These are phyloP conservation scores for Cephus sareptanus DNA, from an alignment of 2,888 invertebrate species.

Conservation along the genomic window DNA sequence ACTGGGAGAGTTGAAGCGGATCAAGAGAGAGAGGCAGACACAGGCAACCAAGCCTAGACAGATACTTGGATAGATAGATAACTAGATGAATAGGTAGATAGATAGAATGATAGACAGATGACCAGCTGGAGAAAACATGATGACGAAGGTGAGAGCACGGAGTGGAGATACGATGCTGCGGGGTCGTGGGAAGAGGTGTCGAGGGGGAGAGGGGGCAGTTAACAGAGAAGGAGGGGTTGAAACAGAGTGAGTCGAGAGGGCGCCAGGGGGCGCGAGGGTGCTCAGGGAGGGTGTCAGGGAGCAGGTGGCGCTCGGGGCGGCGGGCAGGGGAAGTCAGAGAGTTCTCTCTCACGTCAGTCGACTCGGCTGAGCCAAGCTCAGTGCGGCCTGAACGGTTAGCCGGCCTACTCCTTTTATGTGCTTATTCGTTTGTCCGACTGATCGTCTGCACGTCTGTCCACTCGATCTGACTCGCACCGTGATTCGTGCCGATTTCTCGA, in stretches of 20 bases:
- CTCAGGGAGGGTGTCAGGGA: slow-evolving; percentile 1
- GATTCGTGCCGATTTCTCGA: not conserved
- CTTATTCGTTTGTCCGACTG: slow-evolving; percentile 14
- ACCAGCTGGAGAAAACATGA: not conserved
- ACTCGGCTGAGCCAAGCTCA: slow-evolving; percentile 40
- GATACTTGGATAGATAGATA: not conserved
- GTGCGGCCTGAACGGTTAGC: slow-evolving; percentile 65
- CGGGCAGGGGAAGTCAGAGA: not conserved
- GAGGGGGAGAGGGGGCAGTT: not conserved
- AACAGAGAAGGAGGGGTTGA: not conserved
- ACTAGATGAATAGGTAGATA: not conserved
- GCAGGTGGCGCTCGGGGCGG: not conserved
- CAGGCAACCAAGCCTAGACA: not conserved
- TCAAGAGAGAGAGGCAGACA: not conserved
- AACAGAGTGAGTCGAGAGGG: not conserved
- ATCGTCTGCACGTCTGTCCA: not conserved
- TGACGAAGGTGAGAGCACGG: not conserved
- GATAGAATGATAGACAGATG: not conserved
- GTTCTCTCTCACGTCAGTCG: slow-evolving; percentile 34
- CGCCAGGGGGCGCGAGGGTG: not conserved
- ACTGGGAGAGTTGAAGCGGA: not conserved
- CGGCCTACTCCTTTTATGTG: slow-evolving; percentile 59
- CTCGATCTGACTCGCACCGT: not conserved
- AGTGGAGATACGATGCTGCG: not conserved
- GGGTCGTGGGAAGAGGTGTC: not conserved